Percentiles rank a stretch among this genome's conserved stretches.
These are phyloP conservation scores for Hozukius guyotensis DNA, from an alignment of 2,797 vertebrate species.

Conservation along the genomic window DNA sequence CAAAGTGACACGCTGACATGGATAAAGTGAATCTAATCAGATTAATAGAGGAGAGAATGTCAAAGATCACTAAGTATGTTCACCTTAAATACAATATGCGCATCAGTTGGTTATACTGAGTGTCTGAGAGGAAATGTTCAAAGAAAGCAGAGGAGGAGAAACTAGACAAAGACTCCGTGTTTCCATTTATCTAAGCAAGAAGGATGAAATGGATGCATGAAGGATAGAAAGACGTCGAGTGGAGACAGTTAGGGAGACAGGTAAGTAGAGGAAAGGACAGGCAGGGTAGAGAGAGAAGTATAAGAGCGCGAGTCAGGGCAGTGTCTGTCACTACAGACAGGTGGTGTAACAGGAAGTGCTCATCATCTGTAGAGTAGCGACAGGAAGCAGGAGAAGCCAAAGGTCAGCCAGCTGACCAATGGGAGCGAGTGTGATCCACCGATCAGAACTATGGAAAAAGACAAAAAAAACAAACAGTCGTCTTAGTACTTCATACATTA, in stretches of 20 bases:
- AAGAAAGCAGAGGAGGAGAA: slow-evolving; percentile 41
- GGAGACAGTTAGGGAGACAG: slow-evolving; percentile 18
- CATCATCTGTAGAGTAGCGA: slow-evolving; percentile 85
- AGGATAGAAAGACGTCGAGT: slow-evolving; percentile 18
- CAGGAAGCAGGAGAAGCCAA: slow-evolving; percentile 73
- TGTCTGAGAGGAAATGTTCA: slow-evolving; percentile 18
- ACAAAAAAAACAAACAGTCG: not conserved
- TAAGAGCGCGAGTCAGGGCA: slow-evolving; percentile 61
- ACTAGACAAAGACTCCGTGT: slow-evolving; percentile 23
- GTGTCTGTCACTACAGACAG: slow-evolving; percentile 72
- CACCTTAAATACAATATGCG: slow-evolving; percentile 57
- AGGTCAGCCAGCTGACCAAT: slow-evolving; percentile 70
- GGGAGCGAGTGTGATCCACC: slow-evolving; percentile 76
- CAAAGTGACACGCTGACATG: slow-evolving; percentile 37
- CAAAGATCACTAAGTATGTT: slow-evolving; percentile 43
- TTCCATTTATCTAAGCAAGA: slow-evolving; percentile 34
- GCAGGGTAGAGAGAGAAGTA: slow-evolving; percentile 52
- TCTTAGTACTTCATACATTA: not conserved
- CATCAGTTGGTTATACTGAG: slow-evolving; percentile 42
- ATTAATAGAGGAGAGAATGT: slow-evolving; percentile 26
- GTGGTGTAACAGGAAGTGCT: slow-evolving; percentile 53
- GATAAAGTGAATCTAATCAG: slow-evolving; percentile 45
- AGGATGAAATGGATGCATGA: slow-evolving; percentile 38
- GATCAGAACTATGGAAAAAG: slow-evolving; percentile 75
- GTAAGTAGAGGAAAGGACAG: slow-evolving; percentile 13